Conservation (phyloP, 2,113 vertebrate species). For the Halichoerus grypus region DNA sequence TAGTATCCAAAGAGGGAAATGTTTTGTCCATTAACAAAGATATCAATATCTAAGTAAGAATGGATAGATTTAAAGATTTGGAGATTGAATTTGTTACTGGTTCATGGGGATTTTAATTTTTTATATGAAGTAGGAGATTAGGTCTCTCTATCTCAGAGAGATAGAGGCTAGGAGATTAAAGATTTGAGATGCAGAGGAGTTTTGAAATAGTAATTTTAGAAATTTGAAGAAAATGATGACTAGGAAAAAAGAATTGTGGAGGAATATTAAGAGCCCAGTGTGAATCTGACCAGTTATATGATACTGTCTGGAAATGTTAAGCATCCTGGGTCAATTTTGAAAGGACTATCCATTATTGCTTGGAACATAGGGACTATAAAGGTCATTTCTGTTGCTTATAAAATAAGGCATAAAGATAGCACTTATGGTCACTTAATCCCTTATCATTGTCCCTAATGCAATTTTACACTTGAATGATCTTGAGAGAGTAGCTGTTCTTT, state of each 20-base stretch:
- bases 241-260: not conserved
- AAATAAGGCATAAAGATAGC: slow-evolving; percentile 76
- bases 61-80: not conserved
- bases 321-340: not conserved
- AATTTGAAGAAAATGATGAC: not conserved
- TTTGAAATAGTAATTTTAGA: not conserved
- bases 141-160: not conserved
- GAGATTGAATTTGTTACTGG: not conserved
- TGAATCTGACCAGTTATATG: not conserved
- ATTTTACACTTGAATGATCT: slow-evolving; percentile 82
- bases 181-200: not conserved
- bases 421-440: slow-evolving; percentile 70
- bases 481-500: slow-evolving; percentile 77
- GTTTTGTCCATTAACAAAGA: not conserved
- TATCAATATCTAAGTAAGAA: not conserved
- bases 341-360: slow-evolving; percentile 19
- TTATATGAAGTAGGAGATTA: not conserved
- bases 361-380: slow-evolving; percentile 23
- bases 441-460: slow-evolving; percentile 76
- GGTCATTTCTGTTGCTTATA: slow-evolving; percentile 72
- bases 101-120: not conserved
- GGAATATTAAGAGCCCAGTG: not conserved
- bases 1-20: not conserved
- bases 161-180: not conserved
- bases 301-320: slow-evolving; percentile 8